These are phyloP conservation scores for Leptinotarsa undecemlineata DNA, from an alignment of 1,140 invertebrate species.

Conservation along the genomic window DNA sequence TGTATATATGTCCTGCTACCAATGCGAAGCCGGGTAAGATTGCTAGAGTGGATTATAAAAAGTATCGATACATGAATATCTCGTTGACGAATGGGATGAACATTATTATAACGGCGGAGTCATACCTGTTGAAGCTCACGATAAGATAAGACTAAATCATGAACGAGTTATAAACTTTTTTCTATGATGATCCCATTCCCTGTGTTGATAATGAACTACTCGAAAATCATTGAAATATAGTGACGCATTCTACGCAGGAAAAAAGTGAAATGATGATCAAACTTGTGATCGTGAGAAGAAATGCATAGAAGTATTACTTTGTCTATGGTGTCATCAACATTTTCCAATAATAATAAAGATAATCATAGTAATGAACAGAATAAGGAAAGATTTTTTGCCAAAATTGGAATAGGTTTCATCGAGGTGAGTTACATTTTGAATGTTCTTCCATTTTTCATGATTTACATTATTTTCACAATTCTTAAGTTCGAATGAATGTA, in stretches of 20 bases:
- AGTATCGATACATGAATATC: too few relatives aligned
- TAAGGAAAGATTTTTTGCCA: slow-evolving; percentile 33
- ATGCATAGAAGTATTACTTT: slow-evolving; percentile 38
- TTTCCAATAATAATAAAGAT: slow-evolving; percentile 28
- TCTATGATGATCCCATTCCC: neutral
- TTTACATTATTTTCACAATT: too few relatives aligned
- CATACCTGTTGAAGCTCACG: neutral
- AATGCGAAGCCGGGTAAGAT: too few relatives aligned
- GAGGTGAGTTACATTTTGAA: slow-evolving; percentile 31
- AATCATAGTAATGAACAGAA: slow-evolving; percentile 21
- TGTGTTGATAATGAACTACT: neutral
- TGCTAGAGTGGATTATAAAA: too few relatives aligned
- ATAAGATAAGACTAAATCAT: neutral
- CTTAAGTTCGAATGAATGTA: too few relatives aligned
- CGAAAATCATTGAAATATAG: neutral
- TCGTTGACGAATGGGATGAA: too few relatives aligned
- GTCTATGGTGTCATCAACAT: slow-evolving; percentile 25
- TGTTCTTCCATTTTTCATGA: neutral
- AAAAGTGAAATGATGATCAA: neutral
- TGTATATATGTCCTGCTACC: too few relatives aligned
- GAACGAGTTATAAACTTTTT: neutral
- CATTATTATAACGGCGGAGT: neutral
- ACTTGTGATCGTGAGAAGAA: neutral
- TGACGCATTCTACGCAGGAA: neutral
- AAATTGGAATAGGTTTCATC: slow-evolving; percentile 33